Percentiles rank a stretch among this genome's conserved stretches.
Conservation (phyloP, 2,888 invertebrate species). For the Perizoma affinitatum region DNA sequence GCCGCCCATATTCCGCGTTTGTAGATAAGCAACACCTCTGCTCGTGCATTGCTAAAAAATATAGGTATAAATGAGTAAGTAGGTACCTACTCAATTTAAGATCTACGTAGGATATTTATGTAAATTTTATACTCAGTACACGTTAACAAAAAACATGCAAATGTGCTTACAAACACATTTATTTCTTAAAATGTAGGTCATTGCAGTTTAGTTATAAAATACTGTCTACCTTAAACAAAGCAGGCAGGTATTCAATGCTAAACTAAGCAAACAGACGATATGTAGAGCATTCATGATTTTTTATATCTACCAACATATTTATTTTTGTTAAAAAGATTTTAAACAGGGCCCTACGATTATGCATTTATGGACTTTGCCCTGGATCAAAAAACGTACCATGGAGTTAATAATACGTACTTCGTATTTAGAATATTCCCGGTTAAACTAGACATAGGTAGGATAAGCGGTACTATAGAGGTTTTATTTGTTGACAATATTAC, state of each 20-base stretch:
- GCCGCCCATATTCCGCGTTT: neutral
- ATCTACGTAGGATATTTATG: neutral
- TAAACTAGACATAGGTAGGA: no score
- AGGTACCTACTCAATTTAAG: neutral
- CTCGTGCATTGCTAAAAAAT: no score
- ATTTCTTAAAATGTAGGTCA: conserved; percentile 1
- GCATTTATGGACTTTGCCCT: no score
- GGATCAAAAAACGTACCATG: no score
- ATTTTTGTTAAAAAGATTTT: no score
- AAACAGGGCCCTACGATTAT: no score
- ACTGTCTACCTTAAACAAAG: neutral
- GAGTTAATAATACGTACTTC: no score
- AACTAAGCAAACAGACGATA: neutral
- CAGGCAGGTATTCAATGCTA: neutral
- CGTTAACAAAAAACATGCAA: no score
- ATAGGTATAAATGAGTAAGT: no score
- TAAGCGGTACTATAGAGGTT: neutral
- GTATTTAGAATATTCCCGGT: no score
- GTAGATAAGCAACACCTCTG: neutral
- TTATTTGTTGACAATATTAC: conserved; percentile 12
- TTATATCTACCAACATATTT: neutral
- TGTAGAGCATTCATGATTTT: no score
- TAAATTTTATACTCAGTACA: neutral
- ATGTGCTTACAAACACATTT: neutral
- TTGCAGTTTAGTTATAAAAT: neutral